These are phyloP conservation scores for Hystrix cristata DNA, from an alignment of 2,113 vertebrate genomes.

Conservation along the genomic window DNA sequence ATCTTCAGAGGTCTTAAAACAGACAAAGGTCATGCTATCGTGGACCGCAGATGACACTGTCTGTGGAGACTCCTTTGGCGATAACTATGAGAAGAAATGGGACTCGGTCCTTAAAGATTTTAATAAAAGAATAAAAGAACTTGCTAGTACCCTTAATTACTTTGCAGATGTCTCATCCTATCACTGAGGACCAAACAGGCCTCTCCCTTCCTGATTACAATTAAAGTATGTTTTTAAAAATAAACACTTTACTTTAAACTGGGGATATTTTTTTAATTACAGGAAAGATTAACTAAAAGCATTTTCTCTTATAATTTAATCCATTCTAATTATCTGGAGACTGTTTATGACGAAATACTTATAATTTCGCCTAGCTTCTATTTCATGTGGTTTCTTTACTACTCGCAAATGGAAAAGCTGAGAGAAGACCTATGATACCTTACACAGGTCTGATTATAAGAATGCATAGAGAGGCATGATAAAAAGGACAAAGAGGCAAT, in stretches of 20 bases:
- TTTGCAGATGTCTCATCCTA: neutral
- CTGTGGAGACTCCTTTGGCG: neutral
- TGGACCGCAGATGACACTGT: rapidly evolving
- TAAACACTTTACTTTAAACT: constrained; percentile 73
- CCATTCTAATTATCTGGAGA: constrained; percentile 76
- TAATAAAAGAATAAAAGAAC: neutral
- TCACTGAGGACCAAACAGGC: neutral
- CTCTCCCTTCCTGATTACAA: constrained; percentile 51
- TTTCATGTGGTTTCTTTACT: constrained; percentile 56
- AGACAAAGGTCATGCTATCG: neutral
- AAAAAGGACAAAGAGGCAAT: constrained; percentile 32
- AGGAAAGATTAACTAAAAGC: constrained; percentile 78
- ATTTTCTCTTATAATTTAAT: constrained; percentile 75
- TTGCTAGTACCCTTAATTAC: constrained; percentile 65
- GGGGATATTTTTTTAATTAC: constrained; percentile 79
- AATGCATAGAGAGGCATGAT: neutral
- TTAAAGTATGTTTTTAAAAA: constrained; percentile 69
- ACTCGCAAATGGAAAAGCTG: constrained; percentile 55
- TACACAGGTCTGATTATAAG: neutral
- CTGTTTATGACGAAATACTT: constrained; percentile 75
- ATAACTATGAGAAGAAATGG: neutral
- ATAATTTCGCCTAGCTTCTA: constrained; percentile 54
- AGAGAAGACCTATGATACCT: neutral
- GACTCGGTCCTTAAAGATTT: neutral
- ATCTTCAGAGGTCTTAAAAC: neutral